Percentiles rank a stretch among this genome's conserved stretches.
These are phyloP conservation scores for Ernsta delagoae DNA, from an alignment of 2,888 invertebrate genomes.

Conservation along the genomic window DNA sequence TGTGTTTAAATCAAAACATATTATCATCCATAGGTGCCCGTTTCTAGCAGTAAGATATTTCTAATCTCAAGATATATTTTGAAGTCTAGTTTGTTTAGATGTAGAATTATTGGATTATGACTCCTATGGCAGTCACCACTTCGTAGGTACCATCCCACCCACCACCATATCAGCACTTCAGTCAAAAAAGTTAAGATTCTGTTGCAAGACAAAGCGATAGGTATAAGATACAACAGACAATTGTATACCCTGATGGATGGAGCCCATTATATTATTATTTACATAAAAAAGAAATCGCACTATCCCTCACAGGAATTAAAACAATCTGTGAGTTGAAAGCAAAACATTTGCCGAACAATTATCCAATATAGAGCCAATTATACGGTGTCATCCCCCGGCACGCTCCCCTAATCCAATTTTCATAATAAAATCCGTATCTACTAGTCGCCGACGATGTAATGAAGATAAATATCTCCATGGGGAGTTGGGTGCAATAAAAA, in stretches of 20 bases:
- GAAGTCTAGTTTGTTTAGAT: too few relatives aligned
- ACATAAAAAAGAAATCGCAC: conserved; percentile 29
- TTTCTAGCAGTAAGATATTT: too few relatives aligned
- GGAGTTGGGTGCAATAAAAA: conserved; percentile 76
- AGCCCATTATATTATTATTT: conserved; percentile 19
- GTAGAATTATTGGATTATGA: too few relatives aligned
- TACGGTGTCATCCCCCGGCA: conserved; percentile 64
- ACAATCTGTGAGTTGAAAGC: conserved; percentile 60
- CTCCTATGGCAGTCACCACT: too few relatives aligned
- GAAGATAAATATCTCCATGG: conserved; percentile 80
- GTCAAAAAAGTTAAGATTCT: too few relatives aligned
- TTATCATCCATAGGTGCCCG: too few relatives aligned
- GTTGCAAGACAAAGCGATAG: too few relatives aligned
- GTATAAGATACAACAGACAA: background rate
- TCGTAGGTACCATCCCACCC: too few relatives aligned
- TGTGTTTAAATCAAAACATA: too few relatives aligned
- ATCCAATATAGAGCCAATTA: conserved; percentile 77
- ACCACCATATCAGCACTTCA: too few relatives aligned
- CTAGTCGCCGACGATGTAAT: conserved; percentile 71
- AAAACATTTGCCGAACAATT: conserved; percentile 72
- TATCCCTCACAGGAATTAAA: conserved; percentile 54
- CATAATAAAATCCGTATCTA: conserved; percentile 78
- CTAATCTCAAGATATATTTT: too few relatives aligned
- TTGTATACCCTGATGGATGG: background rate
- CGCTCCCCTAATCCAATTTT: conserved; percentile 69